phyloP scores from a whole-genome alignment of 1,140 invertebrate genomes.

The Oedothorax gibbosus region DNA sequence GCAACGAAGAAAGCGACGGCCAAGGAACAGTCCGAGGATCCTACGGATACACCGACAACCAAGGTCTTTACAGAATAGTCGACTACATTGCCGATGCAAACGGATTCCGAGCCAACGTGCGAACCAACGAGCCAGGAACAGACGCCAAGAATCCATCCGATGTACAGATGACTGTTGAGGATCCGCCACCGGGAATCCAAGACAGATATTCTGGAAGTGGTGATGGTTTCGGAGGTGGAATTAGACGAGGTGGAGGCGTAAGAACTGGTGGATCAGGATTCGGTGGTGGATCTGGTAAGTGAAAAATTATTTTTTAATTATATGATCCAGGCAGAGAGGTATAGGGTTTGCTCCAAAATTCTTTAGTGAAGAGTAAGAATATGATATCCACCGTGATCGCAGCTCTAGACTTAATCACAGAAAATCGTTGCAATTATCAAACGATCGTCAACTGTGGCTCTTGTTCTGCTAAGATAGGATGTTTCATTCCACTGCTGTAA shows the following conservation, averaged over 20 bases:
- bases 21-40: constrained; percentile 84
- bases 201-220: constrained; percentile 19
- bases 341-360: too few species aligned
- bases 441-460: too few species aligned
- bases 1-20: constrained; percentile 65
- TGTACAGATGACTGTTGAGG: constrained; percentile 38
- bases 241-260: constrained; percentile 35
- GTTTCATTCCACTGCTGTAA: too few species aligned
- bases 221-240: constrained; percentile 20
- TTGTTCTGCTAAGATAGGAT: too few species aligned
- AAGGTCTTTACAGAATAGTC: constrained; percentile 83
- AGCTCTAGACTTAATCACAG: too few species aligned
- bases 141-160: constrained; percentile 54
- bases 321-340: too few species aligned
- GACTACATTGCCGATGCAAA: constrained; percentile 51
- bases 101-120: constrained; percentile 58
- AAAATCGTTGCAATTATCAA: too few species aligned
- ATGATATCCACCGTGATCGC: too few species aligned
- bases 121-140: constrained; percentile 59
- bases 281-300: not conserved
- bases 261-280: constrained; percentile 39
- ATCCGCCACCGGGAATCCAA: constrained; percentile 50
- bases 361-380: too few species aligned
- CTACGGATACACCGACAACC: constrained; percentile 84
- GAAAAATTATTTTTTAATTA: not conserved